Evolutionary conservation across 2,113 vertebrate species (phyloP), one percentile per base, ranked within the genome.

Genomic region (Zootoca vivipara): DNA sequence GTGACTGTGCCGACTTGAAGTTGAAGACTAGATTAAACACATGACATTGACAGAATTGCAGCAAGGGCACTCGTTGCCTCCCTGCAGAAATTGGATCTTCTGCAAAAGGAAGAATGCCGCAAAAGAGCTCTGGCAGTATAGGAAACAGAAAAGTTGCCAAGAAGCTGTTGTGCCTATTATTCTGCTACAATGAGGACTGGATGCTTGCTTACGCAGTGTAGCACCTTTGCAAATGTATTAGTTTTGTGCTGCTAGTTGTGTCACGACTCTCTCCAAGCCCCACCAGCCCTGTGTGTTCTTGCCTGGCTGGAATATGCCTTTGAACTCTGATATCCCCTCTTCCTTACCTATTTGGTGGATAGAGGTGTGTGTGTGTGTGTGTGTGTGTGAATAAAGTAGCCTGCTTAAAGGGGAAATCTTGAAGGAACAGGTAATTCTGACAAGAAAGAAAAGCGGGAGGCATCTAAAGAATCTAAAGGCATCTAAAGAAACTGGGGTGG

Each of bases 1-100:
- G 56, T 94, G 93, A 94, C 87, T 94, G 90, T 91, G 95, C 86
- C 93, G 80, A 85, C 89, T 90, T 70, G 87, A 94, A 86, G 90
- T 78, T 87, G 78, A 91, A 91, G 82, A 87, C 86, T 89, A 91
- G 89, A 93, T 87, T 89, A 90, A 89, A 78, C 85, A 90, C 89
- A 85, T 91, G 89, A 91, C 91, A 89, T 82, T 92, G 89, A 93
- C 70, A 80, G 40, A 69, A 20, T 80, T 92, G 87, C 78, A 89
- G 13, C 18, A 93, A 95, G 84, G 81, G 35, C 87, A 72, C 64
- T 56, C 18, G 78, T 6, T 69, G 4, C 52, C 81, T 92, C 38
- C 67, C 24, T 8, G 74, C 22, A 83, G 87, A 69, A 6, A n/a
- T 56, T 22, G 92, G 22, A 3, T 65, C 46, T 91, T 90, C 69